A percentile compares a stretch with the other conserved stretches of the same genome.
phyloP scores from a whole-genome alignment of 2,888 invertebrate species.

The Dicyrtomina minuta region DNA sequence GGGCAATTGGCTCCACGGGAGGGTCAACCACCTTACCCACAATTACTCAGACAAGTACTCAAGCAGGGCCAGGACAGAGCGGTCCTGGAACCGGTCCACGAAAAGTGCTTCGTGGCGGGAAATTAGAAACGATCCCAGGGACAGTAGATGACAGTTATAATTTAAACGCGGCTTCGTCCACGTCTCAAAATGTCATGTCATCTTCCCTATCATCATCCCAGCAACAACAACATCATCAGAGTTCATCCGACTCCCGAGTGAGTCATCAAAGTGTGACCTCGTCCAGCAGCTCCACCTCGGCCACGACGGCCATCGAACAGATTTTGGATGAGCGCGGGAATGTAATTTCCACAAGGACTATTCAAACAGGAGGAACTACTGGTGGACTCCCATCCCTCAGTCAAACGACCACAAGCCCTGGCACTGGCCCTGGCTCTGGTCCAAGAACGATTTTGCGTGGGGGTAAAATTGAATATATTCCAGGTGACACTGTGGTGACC shows the following conservation, averaged over 20 bases:
- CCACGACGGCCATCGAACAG: conserved; percentile 5
- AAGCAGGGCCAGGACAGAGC: not conserved
- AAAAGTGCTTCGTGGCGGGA: conserved; percentile 46
- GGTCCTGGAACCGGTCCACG: not conserved
- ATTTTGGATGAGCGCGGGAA: conserved; percentile 26
- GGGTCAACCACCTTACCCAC: conserved; percentile 17
- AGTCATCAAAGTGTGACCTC: conserved; percentile 25
- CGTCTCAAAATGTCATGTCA: not conserved
- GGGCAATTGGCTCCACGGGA: not conserved
- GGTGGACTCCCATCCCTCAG: not conserved
- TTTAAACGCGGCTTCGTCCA: not conserved
- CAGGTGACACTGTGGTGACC: no score
- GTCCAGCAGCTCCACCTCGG: not conserved
- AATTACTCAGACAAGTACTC: not conserved
- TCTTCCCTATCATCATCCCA: not conserved
- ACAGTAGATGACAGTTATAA: not conserved
- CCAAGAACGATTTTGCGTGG: conserved; percentile 40
- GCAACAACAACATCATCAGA: not conserved
- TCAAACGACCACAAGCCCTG: not conserved
- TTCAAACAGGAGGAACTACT: not conserved
- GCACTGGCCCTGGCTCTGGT: not conserved
- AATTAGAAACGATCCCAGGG: conserved; percentile 41
- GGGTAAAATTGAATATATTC: conserved; percentile 45
- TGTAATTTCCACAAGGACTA: conserved; percentile 18
- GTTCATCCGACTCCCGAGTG: conserved; percentile 3